phyloP scores from a whole-genome alignment of 2,888 invertebrate genomes.

The Phorcus lineatus region DNA sequence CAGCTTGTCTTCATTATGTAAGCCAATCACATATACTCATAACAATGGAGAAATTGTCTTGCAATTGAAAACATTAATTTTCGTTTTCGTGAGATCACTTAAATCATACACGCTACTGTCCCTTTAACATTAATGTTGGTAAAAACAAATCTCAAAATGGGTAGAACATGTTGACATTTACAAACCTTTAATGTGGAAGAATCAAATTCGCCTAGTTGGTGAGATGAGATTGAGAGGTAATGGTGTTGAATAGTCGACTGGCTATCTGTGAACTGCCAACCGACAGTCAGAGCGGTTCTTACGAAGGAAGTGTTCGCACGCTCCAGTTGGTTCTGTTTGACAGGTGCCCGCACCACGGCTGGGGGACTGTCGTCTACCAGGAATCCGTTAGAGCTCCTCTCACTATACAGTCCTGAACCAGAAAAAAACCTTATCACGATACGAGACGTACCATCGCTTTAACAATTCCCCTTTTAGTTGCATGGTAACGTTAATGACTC shows the following conservation, averaged over 20 bases:
- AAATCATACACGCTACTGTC: too few species aligned
- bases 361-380: slow-evolving; percentile 43
- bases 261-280: slow-evolving; percentile 30
- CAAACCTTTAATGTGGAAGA: background rate
- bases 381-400: slow-evolving; percentile 49
- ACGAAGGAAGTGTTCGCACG: slow-evolving; percentile 12
- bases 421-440: background rate
- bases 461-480: too few species aligned
- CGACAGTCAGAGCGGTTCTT: slow-evolving; percentile 25
- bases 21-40: too few species aligned
- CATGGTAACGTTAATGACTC: too few species aligned
- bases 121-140: too few species aligned
- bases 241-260: slow-evolving; percentile 31
- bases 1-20: too few species aligned
- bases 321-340: slow-evolving; percentile 30
- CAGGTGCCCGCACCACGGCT: slow-evolving; percentile 23
- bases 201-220: slow-evolving; percentile 22
- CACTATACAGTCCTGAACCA: slow-evolving; percentile 30
- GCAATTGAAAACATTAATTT: too few species aligned
- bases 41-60: too few species aligned
- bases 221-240: slow-evolving; percentile 31
- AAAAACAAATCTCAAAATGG: too few species aligned
- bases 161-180: too few species aligned
- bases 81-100: too few species aligned
- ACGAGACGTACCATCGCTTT: too few species aligned